Percentiles rank a stretch among this genome's conserved stretches.
phyloP scores from a whole-genome alignment of 2,113 vertebrate species.

The Chloroceryle aenea region DNA sequence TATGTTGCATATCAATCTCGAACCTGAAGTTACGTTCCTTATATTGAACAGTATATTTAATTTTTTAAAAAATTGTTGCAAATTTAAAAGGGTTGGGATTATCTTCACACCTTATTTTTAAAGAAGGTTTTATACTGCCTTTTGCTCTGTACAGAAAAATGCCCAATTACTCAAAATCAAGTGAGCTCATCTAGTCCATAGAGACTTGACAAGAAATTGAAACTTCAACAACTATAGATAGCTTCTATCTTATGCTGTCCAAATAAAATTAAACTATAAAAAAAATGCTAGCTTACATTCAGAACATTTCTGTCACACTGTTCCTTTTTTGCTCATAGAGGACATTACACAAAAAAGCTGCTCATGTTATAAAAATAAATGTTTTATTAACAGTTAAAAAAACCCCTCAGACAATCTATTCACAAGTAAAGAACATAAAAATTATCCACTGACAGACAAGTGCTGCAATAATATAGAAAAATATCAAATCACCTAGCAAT shows the following conservation, averaged over 20 bases:
- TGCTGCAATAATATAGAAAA: not conserved
- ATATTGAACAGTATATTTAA: not conserved
- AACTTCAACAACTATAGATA: not conserved
- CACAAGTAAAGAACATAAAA: not conserved
- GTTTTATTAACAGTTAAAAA: not conserved
- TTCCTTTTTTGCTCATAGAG: not conserved
- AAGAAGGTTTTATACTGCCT: not conserved
- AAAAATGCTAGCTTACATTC: not conserved
- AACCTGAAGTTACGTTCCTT: not conserved
- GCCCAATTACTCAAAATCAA: not conserved
- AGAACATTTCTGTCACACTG: not conserved
- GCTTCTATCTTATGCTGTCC: not conserved
- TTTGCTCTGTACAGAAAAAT: not conserved
- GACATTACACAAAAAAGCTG: not conserved
- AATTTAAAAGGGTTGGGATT: not conserved
- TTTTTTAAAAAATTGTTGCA: not conserved
- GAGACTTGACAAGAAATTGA: not conserved
- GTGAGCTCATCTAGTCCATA: not conserved
- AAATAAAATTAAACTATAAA: not conserved
- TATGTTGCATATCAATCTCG: not conserved
- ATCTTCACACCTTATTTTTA: not conserved
- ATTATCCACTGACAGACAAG: not conserved
- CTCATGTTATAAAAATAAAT: not conserved
- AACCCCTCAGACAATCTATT: not conserved
- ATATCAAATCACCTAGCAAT: constrained; percentile 84